phyloP scores from a whole-genome alignment of 37 sponge, comb jelly and placozoan species.

The Chondrosia reniformis region DNA sequence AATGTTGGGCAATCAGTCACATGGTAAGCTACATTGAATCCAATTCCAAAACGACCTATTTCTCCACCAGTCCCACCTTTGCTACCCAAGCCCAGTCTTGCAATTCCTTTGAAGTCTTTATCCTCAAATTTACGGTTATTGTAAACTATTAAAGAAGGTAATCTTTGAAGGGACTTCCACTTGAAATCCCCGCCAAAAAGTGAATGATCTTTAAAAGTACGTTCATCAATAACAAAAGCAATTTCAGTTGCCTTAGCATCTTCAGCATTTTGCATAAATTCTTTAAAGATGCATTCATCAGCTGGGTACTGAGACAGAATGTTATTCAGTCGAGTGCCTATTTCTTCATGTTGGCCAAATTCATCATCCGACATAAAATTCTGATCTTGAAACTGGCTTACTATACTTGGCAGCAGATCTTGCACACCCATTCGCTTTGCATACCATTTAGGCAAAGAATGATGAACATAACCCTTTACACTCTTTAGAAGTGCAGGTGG shows the following conservation, averaged over 20 bases:
- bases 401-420: conserved; percentile 30
- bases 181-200: conserved; percentile 25
- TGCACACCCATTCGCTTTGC: conserved; percentile 34
- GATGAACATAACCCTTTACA: conserved; percentile 26
- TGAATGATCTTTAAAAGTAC: conserved; percentile 24
- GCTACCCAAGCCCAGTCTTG: conserved; percentile 71
- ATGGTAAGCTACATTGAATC: conserved; percentile 87
- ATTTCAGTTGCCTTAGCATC: conserved; percentile 74
- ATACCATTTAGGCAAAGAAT: conserved; percentile 2
- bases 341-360: conserved; percentile 70
- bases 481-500: not conserved
- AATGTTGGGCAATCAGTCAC: conserved; percentile 82
- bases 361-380: conserved; percentile 45
- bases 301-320: conserved; percentile 60
- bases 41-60: conserved; percentile 85
- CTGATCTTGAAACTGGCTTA: conserved; percentile 37
- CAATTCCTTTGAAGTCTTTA: conserved; percentile 65
- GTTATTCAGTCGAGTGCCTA: conserved; percentile 60
- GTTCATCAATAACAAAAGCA: conserved; percentile 58
- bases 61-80: conserved; percentile 46
- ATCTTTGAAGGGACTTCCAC: conserved; percentile 52
- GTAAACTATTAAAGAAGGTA: conserved; percentile 56
- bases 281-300: conserved; percentile 69
- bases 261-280: conserved; percentile 83
- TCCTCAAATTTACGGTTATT: conserved; percentile 72